Base-by-base conservation (phyloP, 92 coral and sea anemone species). In the Epizoanthus scotinus region DNA sequence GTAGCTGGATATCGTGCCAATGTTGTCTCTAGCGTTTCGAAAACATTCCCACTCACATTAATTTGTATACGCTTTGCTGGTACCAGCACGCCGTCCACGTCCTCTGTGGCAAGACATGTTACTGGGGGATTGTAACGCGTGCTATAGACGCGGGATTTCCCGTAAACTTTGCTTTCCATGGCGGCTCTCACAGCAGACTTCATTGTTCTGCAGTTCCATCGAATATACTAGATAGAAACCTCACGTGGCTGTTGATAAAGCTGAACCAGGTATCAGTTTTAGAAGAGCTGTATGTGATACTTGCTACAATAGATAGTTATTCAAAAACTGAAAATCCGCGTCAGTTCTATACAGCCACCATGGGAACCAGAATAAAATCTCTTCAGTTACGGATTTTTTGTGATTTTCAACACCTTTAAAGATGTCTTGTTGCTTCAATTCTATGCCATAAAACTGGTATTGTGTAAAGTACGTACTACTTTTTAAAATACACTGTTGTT, bases 1-100 rank as follows among this genome's bases (percentile, higher is more conserved):
- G 98, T 94, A 40, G 86, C 87, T 0, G 98, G 98, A 70, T 88
- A 94, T 5, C 94, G 84, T 17, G 89, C 95, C 36, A 94, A 77
- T 3, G 98, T 94, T 0, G 94, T 83, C 42, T 94, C 97, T 17
- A 78, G 78, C 5, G 98, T 94, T 84, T 94, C 98, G 42, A 88
- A 94, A 17, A 86, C 63, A 65, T 87, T 87, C 0, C 98, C 98
- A 28, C 98, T 93, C 5, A 94, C 88, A 64, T 94, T 94, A 55
- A 94, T 93, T 34, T 78, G 72, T 2, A 93, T 82, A 19, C 97
- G 78, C 18, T 38, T 40, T 9, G 49, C 69, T 40, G 24, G 67
- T 10, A 59, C 27, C 69, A 36, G 67, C 55, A 49, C 15, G 26
- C 26, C 13, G 19, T 19, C 27, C 0, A 12, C n/a, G 53, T 71